These are phyloP conservation scores for Anolis apletophallus DNA, from an alignment of 2,797 vertebrate species.

Conservation along the genomic window DNA sequence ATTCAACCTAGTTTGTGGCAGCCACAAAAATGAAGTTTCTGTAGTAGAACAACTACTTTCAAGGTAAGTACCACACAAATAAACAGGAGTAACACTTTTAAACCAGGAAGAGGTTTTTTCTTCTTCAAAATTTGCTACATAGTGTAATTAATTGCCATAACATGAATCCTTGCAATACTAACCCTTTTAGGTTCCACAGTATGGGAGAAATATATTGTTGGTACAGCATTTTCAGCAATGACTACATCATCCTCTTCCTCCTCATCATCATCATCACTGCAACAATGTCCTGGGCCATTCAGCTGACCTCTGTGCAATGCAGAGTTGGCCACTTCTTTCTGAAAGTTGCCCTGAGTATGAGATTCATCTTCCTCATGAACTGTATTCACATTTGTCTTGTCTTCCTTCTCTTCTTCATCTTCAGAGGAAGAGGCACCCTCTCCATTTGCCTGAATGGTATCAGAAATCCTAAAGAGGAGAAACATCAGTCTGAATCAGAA, in stretches of 20 bases:
- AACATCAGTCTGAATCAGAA: neutral
- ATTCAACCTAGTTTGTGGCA: too few species aligned
- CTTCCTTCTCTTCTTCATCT: constrained; percentile 88
- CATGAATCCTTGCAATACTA: constrained; percentile 71
- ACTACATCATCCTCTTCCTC: constrained; percentile 62
- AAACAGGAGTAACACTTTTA: too few species aligned
- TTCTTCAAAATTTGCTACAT: too few species aligned
- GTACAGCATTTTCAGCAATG: constrained; percentile 74
- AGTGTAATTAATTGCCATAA: constrained; percentile 17
- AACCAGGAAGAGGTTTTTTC: too few species aligned
- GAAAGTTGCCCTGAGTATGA: constrained; percentile 55
- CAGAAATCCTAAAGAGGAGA: constrained; percentile 75
- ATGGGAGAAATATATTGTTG: constrained; percentile 93
- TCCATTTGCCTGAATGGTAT: constrained; percentile 81
- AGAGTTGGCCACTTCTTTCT: constrained; percentile 39
- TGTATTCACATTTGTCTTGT: constrained; percentile 64
- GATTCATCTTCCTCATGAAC: constrained; percentile 17
- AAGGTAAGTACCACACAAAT: too few species aligned
- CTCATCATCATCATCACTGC: constrained; percentile 70
- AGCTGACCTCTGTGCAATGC: constrained; percentile 45
- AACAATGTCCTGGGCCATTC: constrained; percentile 64
- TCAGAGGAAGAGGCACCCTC: constrained; percentile 86
- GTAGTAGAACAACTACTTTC: too few species aligned
- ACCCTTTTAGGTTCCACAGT: constrained; percentile 96
- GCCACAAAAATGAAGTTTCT: too few species aligned